phyloP scores from a whole-genome alignment of 2,888 invertebrate genomes.

The Xylota segnis region DNA sequence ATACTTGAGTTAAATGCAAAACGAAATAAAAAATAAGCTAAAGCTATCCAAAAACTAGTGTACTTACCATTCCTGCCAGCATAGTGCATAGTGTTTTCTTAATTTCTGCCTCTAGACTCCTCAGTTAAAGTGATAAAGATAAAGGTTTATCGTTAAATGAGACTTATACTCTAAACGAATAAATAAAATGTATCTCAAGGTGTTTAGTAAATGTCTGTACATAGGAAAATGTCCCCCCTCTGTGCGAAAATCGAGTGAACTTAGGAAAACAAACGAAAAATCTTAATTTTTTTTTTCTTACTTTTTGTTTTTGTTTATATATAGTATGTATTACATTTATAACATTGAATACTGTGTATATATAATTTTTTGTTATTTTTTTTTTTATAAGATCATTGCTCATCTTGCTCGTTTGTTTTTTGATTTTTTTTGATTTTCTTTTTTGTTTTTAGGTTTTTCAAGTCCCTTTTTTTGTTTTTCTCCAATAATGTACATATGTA shows the following conservation, averaged over 20 bases:
- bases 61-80: background rate
- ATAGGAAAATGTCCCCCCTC: slow-evolving; percentile 16
- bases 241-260: slow-evolving; percentile 7
- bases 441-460: too few species aligned
- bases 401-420: background rate
- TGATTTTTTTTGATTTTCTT: too few species aligned
- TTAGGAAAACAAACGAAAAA: background rate
- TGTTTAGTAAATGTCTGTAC: slow-evolving; percentile 25
- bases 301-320: background rate
- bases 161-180: too few species aligned
- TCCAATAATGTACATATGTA: too few species aligned
- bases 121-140: background rate
- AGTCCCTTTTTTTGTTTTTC: too few species aligned
- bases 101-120: slow-evolving; percentile 1
- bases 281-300: background rate
- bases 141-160: background rate
- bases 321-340: background rate
- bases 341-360: background rate
- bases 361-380: background rate
- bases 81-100: background rate
- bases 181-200: too few species aligned
- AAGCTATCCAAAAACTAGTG: background rate
- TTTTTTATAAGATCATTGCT: background rate
- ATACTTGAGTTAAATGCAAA: too few species aligned
- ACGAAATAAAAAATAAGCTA: background rate